phyloP scores from a whole-genome alignment of 2,888 invertebrate genomes.

The Aphelenchoides bicaudatus region DNA sequence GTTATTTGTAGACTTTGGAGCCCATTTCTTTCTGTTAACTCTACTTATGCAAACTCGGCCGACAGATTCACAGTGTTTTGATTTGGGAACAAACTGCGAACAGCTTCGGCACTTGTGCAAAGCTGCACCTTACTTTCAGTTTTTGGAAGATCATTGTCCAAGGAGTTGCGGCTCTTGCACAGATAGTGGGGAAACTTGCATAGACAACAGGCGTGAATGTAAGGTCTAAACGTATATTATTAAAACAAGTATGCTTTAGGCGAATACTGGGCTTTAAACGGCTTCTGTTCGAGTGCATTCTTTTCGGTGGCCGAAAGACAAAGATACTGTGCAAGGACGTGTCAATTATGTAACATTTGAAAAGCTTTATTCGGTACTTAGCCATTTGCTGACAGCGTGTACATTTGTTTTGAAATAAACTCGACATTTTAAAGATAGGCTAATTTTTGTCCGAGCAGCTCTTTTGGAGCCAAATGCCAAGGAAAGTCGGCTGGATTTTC shows the following conservation, averaged over 20 bases:
- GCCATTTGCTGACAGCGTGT: too few relatives aligned
- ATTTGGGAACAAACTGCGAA: neutral
- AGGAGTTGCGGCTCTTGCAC: neutral
- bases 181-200: neutral
- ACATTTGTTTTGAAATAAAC: neutral
- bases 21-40: too few relatives aligned
- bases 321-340: neutral
- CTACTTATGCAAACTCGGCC: too few relatives aligned
- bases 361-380: too few relatives aligned
- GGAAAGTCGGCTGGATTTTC: neutral
- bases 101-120: neutral
- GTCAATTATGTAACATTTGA: constrained; percentile 4
- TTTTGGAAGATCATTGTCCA: constrained; percentile 6
- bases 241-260: neutral
- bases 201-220: neutral
- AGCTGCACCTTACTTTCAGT: neutral
- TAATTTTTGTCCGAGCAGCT: neutral
- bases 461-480: constrained; percentile 1
- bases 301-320: neutral
- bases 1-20: too few relatives aligned
- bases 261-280: neutral
- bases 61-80: too few relatives aligned
- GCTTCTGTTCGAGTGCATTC: neutral
- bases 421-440: neutral
- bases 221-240: neutral